Evolutionary conservation across 1,140 invertebrate genomes (phyloP), one percentile per base, ranked within the genome.

Genomic region (Rhizoglyphus robini): DNA sequence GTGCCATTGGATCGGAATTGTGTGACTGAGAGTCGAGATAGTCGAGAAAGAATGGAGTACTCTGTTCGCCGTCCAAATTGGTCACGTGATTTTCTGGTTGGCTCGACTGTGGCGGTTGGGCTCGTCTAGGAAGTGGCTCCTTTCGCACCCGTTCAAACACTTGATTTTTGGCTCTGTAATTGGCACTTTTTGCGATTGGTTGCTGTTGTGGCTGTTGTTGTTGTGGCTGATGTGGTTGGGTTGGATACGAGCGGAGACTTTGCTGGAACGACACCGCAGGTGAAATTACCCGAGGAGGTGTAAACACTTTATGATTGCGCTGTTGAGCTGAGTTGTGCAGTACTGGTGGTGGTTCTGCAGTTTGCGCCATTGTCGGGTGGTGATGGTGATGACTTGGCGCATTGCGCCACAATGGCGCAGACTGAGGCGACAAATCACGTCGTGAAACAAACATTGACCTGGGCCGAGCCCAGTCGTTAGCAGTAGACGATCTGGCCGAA

Each of bases 371-470:
- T 46, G 18, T 46, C 23, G 48, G 48, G 15, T 13, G 23, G 2
- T 2, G 48, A 51, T 8, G 48, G 48, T 51, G 48, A 20, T 20
- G 15, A 11, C 15, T 51, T 8, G 58, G 58, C 23, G 58, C 58
- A 60, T 60, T 60, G 2, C 58, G 58, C 58, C 58, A 60, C 23
- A 60, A 46, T 60, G 58, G 58, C 27, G 58, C 58, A 1, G 29
- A 1, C 2, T 18, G 25, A 23, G 51, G 51, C 20, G 51, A 32
- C 23, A 54, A 23, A 18, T 41, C 36, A 41, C 36, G 36, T 41
- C 8, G 18, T 18, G 36, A 11, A 18, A 41, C 36, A 41, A 11
- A 41, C 36, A 41, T 41, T 18, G 36, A 41, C 18, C 18, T 41
- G 18, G 36, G 36, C 36, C 36, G 8, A 11, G 8, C 36, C 18